Evolutionary conservation across 2,113 vertebrate genomes (phyloP), one percentile per base, ranked within the genome.

Genomic region (Sander vitreus): DNA sequence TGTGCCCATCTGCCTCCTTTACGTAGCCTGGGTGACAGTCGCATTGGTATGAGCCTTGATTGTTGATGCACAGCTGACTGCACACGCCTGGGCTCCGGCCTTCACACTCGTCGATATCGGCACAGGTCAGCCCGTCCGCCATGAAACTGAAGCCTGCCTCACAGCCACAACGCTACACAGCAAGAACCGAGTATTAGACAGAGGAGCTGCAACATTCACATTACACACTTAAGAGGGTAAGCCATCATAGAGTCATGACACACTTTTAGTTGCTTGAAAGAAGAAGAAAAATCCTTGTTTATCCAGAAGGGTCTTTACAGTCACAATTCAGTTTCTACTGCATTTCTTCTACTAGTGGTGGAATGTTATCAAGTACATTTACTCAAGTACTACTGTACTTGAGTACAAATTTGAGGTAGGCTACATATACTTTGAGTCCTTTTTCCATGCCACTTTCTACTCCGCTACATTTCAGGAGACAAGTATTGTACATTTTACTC

Each of bases 31-130:
- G 84, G 13, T 94, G 91, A 84, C 97, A 99, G 63, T 81, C 75
- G 71, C 97, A 99, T 68, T 30, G 80, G 82, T 96, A 99, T 7
- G 96, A 96, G 8, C 97, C 97, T 0, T 72, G 58, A 0, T 76
- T 86, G 65, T 99, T 98, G 51, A 92, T 15, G 71, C 97, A 99
- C 1, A 84, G 93, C 76, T 99, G 98, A 90, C 96, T 96, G 92
- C 97, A 99, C 30, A 90, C 85, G 55, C 2, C 33, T 11, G 90
- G 21, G 0, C 27, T 55, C 16, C 0, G 0, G 62, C 85, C 91
- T 0, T 10, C 81, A 85, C 98, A 99, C 84, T 99, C 97, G 0
- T 98, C 88, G 53, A 97, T 80, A 45, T 99, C 97, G 8, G 33
- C 4, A 63, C 98, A 99, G 39, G 86, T 89, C 30, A 58, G 23